A percentile compares a stretch with the other conserved stretches of the same genome.
These are phyloP conservation scores for Calcarius lapponicus DNA, from an alignment of 2,797 vertebrate species.

Conservation along the genomic window DNA sequence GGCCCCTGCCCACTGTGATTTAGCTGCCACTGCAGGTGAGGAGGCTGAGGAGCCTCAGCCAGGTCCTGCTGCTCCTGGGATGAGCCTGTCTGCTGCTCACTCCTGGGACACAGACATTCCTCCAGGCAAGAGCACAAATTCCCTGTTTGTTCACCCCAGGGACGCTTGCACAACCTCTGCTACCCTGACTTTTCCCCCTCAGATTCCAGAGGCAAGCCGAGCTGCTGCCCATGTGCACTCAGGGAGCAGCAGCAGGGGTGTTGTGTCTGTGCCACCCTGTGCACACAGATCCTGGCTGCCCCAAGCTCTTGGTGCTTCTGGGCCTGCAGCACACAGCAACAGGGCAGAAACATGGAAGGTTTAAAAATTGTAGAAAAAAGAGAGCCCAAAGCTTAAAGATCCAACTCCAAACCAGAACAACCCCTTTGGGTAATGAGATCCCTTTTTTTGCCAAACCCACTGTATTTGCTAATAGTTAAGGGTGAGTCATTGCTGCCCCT, in stretches of 20 bases:
- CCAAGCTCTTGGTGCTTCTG: accelerated
- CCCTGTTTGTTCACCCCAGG: neutral
- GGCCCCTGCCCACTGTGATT: neutral
- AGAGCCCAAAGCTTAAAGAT: neutral
- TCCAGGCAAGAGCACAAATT: neutral
- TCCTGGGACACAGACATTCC: neutral
- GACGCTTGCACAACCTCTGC: neutral
- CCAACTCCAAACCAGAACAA: neutral
- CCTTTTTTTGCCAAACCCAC: neutral
- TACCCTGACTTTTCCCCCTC: neutral
- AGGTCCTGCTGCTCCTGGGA: neutral
- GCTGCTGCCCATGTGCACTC: neutral
- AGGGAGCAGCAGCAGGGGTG: neutral
- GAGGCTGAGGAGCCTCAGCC: neutral
- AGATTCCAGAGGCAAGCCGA: neutral
- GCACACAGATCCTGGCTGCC: neutral
- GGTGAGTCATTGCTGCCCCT: slow-evolving; percentile 23
- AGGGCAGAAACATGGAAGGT: neutral
- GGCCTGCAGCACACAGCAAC: neutral
- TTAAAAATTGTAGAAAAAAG: neutral
- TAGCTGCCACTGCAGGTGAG: neutral
- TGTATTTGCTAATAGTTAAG: neutral
- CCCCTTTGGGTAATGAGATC: neutral
- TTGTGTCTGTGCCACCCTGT: accelerated
- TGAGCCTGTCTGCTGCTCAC: neutral